A percentile compares a stretch with the other conserved stretches of the same genome.
Evolutionary conservation across 2,797 vertebrate species (phyloP).

Genomic region (Liparis tanakae): DNA sequence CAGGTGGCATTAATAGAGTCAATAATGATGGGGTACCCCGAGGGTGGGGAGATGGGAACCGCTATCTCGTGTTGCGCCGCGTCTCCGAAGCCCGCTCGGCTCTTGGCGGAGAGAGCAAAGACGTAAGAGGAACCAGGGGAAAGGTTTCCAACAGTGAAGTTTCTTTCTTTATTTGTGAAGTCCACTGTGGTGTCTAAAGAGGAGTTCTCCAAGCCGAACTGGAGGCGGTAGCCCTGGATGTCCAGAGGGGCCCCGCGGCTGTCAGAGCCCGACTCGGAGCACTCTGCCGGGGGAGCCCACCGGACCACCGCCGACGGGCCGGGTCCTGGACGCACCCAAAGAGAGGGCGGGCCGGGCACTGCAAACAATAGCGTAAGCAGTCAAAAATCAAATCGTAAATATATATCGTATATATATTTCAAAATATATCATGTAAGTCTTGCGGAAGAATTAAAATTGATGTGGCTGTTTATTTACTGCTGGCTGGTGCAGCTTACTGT

Average conservation of each 20-base stretch:
- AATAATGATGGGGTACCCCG: slow-evolving; percentile 88
- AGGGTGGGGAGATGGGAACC: slow-evolving; percentile 87
- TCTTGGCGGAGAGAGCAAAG: slow-evolving; percentile 89
- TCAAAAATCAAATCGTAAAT: slow-evolving; percentile 54
- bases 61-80: slow-evolving; percentile 82
- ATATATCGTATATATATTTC: slow-evolving; percentile 9
- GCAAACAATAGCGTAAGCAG: slow-evolving; percentile 54
- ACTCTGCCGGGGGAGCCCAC: slow-evolving; percentile 85
- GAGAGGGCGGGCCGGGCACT: slow-evolving; percentile 90
- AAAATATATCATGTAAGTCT: slow-evolving; percentile 56
- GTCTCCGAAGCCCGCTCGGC: slow-evolving; percentile 88
- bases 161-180: slow-evolving; percentile 82
- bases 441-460: slow-evolving; percentile 64
- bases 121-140: slow-evolving; percentile 90
- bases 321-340: slow-evolving; percentile 86
- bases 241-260: slow-evolving; percentile 71
- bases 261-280: slow-evolving; percentile 56
- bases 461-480: slow-evolving; percentile 62
- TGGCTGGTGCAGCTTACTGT: slow-evolving; percentile 41
- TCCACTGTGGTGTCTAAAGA: slow-evolving; percentile 83
- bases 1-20: slow-evolving; percentile 87
- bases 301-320: slow-evolving; percentile 86
- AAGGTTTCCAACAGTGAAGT: slow-evolving; percentile 82
- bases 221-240: slow-evolving; percentile 91
- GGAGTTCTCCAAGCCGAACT: slow-evolving; percentile 87